Evolutionary conservation across 1,140 invertebrate species (phyloP).

Genomic region (Lasioglossum albipes): DNA sequence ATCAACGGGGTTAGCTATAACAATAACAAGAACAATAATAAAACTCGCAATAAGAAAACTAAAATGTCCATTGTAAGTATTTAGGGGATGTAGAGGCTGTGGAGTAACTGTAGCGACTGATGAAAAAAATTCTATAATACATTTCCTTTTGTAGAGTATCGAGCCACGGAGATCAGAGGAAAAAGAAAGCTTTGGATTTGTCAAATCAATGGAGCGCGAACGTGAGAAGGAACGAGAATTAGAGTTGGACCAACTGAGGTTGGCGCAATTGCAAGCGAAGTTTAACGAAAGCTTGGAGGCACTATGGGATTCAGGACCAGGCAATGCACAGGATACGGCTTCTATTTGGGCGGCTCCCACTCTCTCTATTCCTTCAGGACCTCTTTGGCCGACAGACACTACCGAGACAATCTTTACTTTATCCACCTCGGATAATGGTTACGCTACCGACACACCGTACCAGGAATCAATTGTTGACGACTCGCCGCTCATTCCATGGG

Average conservation of each 20-base stretch:
- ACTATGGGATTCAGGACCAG: conserved; percentile 80
- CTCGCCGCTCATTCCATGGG: conserved; percentile 75
- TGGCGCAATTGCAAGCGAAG: conserved; percentile 84
- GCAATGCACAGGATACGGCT: conserved; percentile 72
- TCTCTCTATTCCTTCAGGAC: conserved; percentile 75
- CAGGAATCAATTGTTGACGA: conserved; percentile 71
- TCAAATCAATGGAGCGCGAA: conserved; percentile 75
- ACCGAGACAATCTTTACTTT: conserved; percentile 67
- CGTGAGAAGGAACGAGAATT: conserved; percentile 74
- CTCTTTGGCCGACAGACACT: conserved; percentile 75
- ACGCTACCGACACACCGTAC: conserved; percentile 62
- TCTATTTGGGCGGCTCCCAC: conserved; percentile 79
- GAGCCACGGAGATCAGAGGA: conserved; percentile 64
- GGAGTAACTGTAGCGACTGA: background rate
- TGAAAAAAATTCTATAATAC: conserved; percentile 16
- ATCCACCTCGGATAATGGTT: conserved; percentile 63
- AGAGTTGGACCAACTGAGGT: conserved; percentile 80
- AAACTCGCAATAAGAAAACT: conserved; percentile 70
- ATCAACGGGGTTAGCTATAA: conserved; percentile 57
- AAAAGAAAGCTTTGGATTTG: conserved; percentile 74
- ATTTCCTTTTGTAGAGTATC: conserved; percentile 53
- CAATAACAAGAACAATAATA: conserved; percentile 67
- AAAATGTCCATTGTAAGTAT: conserved; percentile 73
- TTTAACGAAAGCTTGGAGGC: conserved; percentile 85
- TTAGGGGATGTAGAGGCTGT: too few species aligned